These are phyloP conservation scores for Brotula barbata DNA, from an alignment of 2,797 vertebrate genomes.

Conservation along the genomic window DNA sequence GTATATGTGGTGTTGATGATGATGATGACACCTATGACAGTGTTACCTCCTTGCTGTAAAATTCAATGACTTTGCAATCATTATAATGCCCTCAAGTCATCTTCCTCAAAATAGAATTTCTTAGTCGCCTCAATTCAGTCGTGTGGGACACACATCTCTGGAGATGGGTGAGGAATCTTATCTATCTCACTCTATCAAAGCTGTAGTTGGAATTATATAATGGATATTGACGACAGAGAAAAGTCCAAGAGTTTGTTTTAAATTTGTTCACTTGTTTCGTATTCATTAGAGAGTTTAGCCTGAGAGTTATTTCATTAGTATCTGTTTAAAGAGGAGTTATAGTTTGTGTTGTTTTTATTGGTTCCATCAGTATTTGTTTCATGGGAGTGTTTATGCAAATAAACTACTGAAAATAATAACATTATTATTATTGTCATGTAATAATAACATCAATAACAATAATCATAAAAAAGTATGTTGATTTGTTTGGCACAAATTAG, in stretches of 20 bases:
- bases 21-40: no score
- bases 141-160: constrained; percentile 4
- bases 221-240: constrained; percentile 26
- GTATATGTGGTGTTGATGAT: no score
- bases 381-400: constrained; percentile 35
- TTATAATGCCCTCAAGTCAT: constrained; percentile 17
- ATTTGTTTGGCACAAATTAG: no score
- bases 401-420: constrained; percentile 24
- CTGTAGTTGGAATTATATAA: constrained; percentile 22
- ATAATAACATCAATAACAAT: no score
- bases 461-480: no score
- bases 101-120: constrained; percentile 14
- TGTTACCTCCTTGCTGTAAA: constrained; percentile 5
- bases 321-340: constrained; percentile 40
- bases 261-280: constrained; percentile 26
- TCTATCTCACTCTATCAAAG: constrained; percentile 26
- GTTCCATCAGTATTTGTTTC: constrained; percentile 33
- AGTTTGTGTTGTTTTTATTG: constrained; percentile 34
- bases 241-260: constrained; percentile 28
- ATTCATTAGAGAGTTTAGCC: constrained; percentile 9
- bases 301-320: constrained; percentile 36
- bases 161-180: constrained; percentile 5
- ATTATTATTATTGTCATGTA: no score
- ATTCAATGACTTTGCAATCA: constrained; percentile 21
- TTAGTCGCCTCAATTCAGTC: constrained; percentile 12